phyloP scores from a whole-genome alignment of 2,797 vertebrate genomes.

The Balearica regulorum region DNA sequence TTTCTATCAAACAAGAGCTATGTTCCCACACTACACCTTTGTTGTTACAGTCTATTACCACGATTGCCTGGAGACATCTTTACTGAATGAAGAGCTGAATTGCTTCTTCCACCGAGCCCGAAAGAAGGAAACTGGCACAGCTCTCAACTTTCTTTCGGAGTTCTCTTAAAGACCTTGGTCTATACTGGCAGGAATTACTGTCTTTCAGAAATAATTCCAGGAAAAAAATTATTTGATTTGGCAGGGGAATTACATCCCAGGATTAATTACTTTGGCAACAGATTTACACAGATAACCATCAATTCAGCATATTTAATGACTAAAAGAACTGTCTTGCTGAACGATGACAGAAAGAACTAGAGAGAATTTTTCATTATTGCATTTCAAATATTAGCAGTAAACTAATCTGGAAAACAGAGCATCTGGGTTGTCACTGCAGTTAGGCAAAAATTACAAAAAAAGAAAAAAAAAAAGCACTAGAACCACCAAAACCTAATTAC shows the following conservation, averaged over 20 bases:
- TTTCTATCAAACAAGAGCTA: not conserved
- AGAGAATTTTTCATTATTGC: not conserved
- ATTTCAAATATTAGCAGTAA: not conserved
- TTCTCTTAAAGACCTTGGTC: not conserved
- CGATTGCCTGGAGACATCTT: not conserved
- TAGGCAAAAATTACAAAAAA: not conserved
- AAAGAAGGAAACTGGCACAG: not conserved
- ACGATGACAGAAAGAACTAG: not conserved
- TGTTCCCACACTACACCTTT: not conserved
- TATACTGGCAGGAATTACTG: not conserved
- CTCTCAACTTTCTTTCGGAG: not conserved
- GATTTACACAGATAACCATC: not conserved
- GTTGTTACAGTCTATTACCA: not conserved
- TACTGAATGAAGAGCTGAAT: not conserved
- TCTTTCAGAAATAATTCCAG: not conserved
- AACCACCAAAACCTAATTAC: not conserved
- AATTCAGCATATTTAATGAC: not conserved
- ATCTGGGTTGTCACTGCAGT: not conserved
- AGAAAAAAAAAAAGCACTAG: not conserved
- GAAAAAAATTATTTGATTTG: not conserved
- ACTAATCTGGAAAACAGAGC: not conserved
- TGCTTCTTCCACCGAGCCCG: not conserved
- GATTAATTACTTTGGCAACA: slow-evolving; percentile 37
- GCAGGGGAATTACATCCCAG: not conserved
- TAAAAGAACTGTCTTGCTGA: not conserved